Conservation (phyloP, 2,888 invertebrate species). For the Leptothorax acervorum region DNA sequence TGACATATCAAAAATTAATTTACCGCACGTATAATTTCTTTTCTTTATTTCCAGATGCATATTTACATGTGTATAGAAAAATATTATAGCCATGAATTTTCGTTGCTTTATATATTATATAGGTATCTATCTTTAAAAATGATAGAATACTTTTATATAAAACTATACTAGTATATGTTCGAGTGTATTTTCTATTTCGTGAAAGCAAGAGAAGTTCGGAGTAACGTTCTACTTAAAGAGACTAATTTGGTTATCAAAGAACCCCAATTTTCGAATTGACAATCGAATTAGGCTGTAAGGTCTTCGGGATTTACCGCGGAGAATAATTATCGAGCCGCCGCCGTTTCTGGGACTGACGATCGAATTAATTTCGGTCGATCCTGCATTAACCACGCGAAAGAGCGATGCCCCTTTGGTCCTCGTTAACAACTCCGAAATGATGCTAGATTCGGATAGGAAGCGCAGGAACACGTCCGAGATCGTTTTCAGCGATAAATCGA, state of each 20-base stretch:
- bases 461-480: slow-evolving; percentile 63
- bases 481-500: slow-evolving; percentile 67
- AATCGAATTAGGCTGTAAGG: background rate
- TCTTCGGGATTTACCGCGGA: background rate
- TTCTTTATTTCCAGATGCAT: background rate
- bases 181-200: background rate
- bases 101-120: background rate
- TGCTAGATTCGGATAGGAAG: slow-evolving; percentile 62
- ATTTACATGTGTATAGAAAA: background rate
- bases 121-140: background rate
- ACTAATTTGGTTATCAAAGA: background rate
- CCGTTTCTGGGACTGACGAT: slow-evolving; percentile 21
- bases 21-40: background rate
- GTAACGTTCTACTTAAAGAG: background rate
- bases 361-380: slow-evolving; percentile 67
- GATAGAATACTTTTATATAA: background rate
- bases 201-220: background rate
- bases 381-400: slow-evolving; percentile 60
- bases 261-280: background rate
- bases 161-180: background rate
- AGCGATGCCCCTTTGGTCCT: slow-evolving; percentile 63
- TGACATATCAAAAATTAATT: background rate
- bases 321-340: slow-evolving; percentile 12
- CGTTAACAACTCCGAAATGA: slow-evolving; percentile 59
- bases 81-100: background rate